Base-by-base conservation (phyloP, 2,888 invertebrate genomes). In the Bellardia pandia region DNA sequence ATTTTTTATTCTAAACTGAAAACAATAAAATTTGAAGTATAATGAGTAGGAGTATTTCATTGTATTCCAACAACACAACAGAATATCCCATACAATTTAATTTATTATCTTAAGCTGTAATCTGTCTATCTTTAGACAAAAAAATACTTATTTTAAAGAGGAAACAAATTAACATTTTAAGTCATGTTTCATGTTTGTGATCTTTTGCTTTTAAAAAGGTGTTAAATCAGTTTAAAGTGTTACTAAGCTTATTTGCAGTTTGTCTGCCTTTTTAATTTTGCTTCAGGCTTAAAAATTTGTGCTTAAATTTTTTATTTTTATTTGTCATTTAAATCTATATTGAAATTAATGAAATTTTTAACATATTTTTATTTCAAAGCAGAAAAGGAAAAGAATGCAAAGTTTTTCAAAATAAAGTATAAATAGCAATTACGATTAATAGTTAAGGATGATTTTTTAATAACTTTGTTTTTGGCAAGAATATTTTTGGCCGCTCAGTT, bases 191-290 rank as follows among this genome's bases (percentile, higher is more conserved):
- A 62, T n/a, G 0, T n/a, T 16, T 30, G 16, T 64, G 2, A n/a
- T 30, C 13, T 64, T n/a, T 48, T 48, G 14, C 23, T 3, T 9
- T 0, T 11, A 23, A 16, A 66, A 66, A 77, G 23, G 23, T 66
- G 77, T 56, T 23, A 80, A 66, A 80, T 62, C 40, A 23, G 53
- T 51, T 45, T 14, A 42, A 81, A 13, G 48, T 58, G 68, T 68
- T 58, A 68, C 51, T 75, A 75, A 30, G 14, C 42, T 45, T 13
- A 11, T 66, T 53, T 23, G 30, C 3, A 45, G 30, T 16, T 16
- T 4, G 16, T 51, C 51, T 14, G n/a, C 51, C 11, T 14, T 51
- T 14, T 51, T 51, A 51, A 51, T 45, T 9, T 45, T 45, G 13
- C 9, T 45, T 45, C 7, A 53, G 16, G 53, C 53, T 53, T 62